phyloP scores from a whole-genome alignment of 2,797 vertebrate species.

The Sciurus carolinensis region DNA sequence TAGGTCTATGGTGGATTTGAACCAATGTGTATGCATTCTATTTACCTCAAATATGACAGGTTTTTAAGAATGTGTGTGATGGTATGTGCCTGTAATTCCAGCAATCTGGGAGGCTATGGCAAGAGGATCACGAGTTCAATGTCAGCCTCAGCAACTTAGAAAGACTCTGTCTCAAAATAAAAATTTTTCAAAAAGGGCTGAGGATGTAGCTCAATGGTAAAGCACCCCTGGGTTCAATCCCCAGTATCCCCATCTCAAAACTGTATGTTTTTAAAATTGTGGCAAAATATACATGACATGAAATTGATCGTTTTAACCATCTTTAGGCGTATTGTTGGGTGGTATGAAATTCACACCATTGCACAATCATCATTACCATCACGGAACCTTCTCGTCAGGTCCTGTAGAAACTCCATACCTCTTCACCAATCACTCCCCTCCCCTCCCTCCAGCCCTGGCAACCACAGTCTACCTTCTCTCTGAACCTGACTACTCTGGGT shows the following conservation, averaged over 20 bases:
- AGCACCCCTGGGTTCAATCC: too few relatives aligned
- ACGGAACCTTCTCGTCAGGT: not conserved
- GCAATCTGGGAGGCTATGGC: too few relatives aligned
- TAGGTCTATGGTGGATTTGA: not conserved
- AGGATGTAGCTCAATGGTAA: too few relatives aligned
- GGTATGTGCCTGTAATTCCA: too few relatives aligned
- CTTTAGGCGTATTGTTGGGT: not conserved
- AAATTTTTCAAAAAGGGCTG: too few relatives aligned
- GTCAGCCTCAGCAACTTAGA: too few relatives aligned
- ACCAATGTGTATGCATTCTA: not conserved
- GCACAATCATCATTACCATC: not conserved
- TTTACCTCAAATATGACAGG: not conserved
- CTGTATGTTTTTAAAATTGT: not conserved
- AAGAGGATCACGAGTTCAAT: too few relatives aligned
- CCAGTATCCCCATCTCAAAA: not conserved
- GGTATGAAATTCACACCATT: not conserved
- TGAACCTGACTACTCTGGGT: not conserved
- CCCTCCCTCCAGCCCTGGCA: too few relatives aligned
- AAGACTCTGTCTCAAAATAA: too few relatives aligned
- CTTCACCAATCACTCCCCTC: not conserved
- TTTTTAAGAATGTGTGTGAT: not conserved
- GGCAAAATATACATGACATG: conserved; percentile 26
- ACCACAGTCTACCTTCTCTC: not conserved
- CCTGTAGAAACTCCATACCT: not conserved
- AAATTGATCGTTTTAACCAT: not conserved